These are phyloP conservation scores for Dynastes maya DNA, from an alignment of 2,888 invertebrate species.

Conservation along the genomic window DNA sequence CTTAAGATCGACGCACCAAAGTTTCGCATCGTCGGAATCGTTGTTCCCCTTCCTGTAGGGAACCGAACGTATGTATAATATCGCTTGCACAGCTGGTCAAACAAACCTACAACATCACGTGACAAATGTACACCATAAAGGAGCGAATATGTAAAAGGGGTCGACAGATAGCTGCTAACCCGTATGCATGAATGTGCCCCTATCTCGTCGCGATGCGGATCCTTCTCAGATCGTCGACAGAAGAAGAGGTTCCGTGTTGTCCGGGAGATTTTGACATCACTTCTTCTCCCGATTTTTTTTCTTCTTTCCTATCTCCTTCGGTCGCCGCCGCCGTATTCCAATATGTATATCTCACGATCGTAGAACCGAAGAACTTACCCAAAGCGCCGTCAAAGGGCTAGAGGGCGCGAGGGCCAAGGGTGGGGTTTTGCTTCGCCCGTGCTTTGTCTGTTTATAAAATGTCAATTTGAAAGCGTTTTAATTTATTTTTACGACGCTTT, in stretches of 20 bases:
- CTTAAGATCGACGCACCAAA: neutral
- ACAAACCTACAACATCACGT: slow-evolving; percentile 42
- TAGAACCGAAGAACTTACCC: neutral
- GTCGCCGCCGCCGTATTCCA: neutral
- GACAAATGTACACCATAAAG: slow-evolving; percentile 44
- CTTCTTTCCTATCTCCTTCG: slow-evolving; percentile 1
- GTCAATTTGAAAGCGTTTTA: slow-evolving; percentile 40
- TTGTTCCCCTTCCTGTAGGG: neutral
- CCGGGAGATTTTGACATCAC: slow-evolving; percentile 9
- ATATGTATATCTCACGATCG: slow-evolving; percentile 35
- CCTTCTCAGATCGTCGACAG: neutral
- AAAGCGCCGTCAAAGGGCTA: neutral
- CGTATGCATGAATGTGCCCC: slow-evolving; percentile 44
- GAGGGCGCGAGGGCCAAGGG: neutral
- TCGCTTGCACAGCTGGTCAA: slow-evolving; percentile 47
- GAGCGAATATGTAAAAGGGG: slow-evolving; percentile 34
- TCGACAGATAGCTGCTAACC: slow-evolving; percentile 28
- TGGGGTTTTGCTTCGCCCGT: neutral
- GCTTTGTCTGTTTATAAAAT: slow-evolving; percentile 43
- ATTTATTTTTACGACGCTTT: slow-evolving; percentile 44
- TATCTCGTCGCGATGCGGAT: slow-evolving; percentile 9
- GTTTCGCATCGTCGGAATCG: neutral
- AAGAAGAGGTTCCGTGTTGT: slow-evolving; percentile 29
- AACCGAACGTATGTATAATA: slow-evolving; percentile 28
- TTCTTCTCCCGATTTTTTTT: slow-evolving; percentile 13